Base-by-base conservation (phyloP, 2,113 vertebrate genomes). In the Melanocharis versteri region DNA sequence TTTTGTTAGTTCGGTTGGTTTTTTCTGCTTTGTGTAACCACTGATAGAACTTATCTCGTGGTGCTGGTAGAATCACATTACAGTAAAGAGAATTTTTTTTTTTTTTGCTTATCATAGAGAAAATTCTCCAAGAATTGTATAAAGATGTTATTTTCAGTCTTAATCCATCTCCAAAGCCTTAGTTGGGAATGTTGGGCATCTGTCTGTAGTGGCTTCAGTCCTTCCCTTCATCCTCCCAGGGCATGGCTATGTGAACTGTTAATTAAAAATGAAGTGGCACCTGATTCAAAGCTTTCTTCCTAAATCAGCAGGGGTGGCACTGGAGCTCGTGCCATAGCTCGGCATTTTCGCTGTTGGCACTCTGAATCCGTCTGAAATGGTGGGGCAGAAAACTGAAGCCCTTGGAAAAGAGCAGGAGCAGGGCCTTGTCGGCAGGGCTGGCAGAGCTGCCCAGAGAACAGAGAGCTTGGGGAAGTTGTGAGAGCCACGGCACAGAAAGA, bases 301-400 rank as follows among this genome's bases (percentile, higher is more conserved):
- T n/a, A 12, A 44, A 40, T 80, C 39, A 31, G 20, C 30, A 23
- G 53, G 21, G 24, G 2, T 45, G 44, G 51, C 22, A 8, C 42
- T n/a, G 30, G 17, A 47, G 60, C 26, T 65, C 3, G 3, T 54
- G 57, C 26, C 53, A 39, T 15, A 35, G 42, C 40, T 70, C 0
- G 4, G 37, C 0, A 0, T 18, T 83, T 56, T 50, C 8, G 2
- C 45, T 40, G 35, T 18, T 39, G 33, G 42, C 37, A 8, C 22
- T 73, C 71, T 24, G 70, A 72, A 42, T 56, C 70, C 0, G 0
- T 12, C 4, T 0, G 3, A 60, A 61, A 10, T 14, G 26, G 20
- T 50, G 23, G 35, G 47, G 31, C 27, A 51, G 56, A 47, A 66
- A n/a, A 33, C 9, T 16, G 39, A 42, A 15, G n/a, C 26, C 15